Conservation (phyloP, 2,888 invertebrate genomes). For the Piscicola geometra region DNA sequence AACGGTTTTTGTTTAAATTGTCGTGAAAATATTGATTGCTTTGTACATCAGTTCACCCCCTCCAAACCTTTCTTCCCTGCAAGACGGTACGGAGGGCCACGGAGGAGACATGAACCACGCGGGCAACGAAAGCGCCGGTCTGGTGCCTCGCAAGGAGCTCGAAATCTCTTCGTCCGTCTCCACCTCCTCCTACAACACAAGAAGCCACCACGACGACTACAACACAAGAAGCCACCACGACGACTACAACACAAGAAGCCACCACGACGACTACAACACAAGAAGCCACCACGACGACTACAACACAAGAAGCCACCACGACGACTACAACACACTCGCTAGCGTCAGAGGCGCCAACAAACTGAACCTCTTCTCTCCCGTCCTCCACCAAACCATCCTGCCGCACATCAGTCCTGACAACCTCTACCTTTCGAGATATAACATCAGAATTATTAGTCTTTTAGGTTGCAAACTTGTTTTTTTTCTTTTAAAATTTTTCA, state of each 20-base stretch:
- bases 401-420: conserved; percentile 60
- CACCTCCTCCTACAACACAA: conserved; percentile 30
- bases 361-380: conserved; percentile 28
- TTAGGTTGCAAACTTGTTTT: conserved; percentile 54
- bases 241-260: too few species aligned
- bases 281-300: conserved; percentile 26
- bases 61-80: too few species aligned
- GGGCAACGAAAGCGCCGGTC: conserved; percentile 18
- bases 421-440: conserved; percentile 66
- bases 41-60: too few species aligned
- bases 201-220: conserved; percentile 26
- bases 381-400: conserved; percentile 30
- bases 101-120: conserved; percentile 37
- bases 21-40: too few species aligned
- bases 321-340: conserved; percentile 52
- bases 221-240: too few species aligned
- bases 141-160: conserved; percentile 29
- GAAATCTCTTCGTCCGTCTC: conserved; percentile 28
- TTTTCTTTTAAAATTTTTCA: not conserved
- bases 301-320: too few species aligned
- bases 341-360: conserved; percentile 24
- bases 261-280: conserved; percentile 26
- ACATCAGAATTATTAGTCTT: conserved; percentile 64
- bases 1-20: too few species aligned
- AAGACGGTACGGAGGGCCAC: conserved; percentile 46